Percentiles rank a stretch among this genome's conserved stretches.
These are phyloP conservation scores for Noctua janthe DNA, from an alignment of 2,888 invertebrate genomes.

Conservation along the genomic window DNA sequence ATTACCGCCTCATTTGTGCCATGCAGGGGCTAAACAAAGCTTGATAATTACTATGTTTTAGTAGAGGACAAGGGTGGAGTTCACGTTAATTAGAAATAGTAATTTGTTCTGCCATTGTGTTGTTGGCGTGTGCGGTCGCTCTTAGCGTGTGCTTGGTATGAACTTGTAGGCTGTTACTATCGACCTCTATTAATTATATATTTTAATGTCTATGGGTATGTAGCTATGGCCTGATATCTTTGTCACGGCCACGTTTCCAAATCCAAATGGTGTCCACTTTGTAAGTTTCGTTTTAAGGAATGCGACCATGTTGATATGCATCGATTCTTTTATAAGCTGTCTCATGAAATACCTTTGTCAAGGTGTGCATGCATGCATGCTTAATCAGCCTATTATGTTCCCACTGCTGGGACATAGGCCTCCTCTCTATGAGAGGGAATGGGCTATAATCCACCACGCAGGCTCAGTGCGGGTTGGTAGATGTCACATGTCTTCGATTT, in stretches of 20 bases:
- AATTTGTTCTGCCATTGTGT: conserved; percentile 55
- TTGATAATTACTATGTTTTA: conserved; percentile 57
- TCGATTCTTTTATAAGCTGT: no score
- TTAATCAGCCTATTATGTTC: no score
- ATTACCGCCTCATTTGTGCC: conserved; percentile 64
- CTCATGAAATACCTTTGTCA: no score
- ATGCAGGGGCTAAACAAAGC: conserved; percentile 70
- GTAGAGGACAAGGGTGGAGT: conserved; percentile 67
- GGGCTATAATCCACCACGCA: no score
- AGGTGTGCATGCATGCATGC: no score
- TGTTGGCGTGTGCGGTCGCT: conserved; percentile 46
- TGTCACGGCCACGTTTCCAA: background rate
- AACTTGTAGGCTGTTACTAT: background rate
- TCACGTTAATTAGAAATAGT: conserved; percentile 59
- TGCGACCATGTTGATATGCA: background rate
- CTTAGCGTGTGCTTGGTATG: conserved; percentile 50
- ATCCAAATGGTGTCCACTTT: background rate
- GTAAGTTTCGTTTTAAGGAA: background rate
- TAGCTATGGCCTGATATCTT: background rate
- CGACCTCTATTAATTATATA: conserved; percentile 12
- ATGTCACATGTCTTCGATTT: no score
- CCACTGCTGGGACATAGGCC: no score
- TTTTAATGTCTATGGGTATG: conserved; percentile 16
- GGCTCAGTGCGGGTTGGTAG: no score
- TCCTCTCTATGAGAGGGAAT: no score